Evolutionary conservation across 2,888 invertebrate genomes (phyloP), one percentile per base, ranked within the genome.

Genomic region (Polymixis lichenea): DNA sequence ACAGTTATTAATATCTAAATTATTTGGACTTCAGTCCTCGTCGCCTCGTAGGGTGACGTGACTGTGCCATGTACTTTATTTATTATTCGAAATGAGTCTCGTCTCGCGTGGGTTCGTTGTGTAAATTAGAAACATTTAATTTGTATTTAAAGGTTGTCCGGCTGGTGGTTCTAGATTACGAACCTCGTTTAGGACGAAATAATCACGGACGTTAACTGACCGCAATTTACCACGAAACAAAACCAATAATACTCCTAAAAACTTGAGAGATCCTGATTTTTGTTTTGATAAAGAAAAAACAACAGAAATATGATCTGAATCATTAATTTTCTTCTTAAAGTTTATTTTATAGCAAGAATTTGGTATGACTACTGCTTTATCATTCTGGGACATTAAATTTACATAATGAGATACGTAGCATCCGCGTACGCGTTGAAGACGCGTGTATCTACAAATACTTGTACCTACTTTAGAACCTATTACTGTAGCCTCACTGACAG

Each of bases 301-400:
- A n/a, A 6, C 53, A 65, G 60, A 65, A 72, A 60, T 55, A 43
- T 68, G 25, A 68, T 82, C 67, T 85, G 77, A 87, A 65, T 87
- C 82, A 85, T 78, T 68, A 75, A 73, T 58, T 71, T 85, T 87
- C 87, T 56, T 69, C 58, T 77, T 72, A 85, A 72, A 74, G 56
- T 64, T 76, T 71, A 58, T 53, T 78, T 72, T 62, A 72, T 78
- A 74, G 73, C 72, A 72, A 75, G 78, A 82, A 85, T 84, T 84
- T 75, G 66, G 77, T 86, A 79, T 84, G 84, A 86, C 74, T 86
- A 73, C 75, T 68, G 76, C 74, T 80, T 77, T 86, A 77, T 86
- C 75, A 85, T 76, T 79, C 67, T 70, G 75, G 85, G 75, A 77
- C 80, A 78, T 77, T 68, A 75, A 83, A 83, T 86, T 87, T 80